These are phyloP conservation scores for Rhabdornis inornatus DNA, from an alignment of 2,113 vertebrate genomes.

Conservation along the genomic window DNA sequence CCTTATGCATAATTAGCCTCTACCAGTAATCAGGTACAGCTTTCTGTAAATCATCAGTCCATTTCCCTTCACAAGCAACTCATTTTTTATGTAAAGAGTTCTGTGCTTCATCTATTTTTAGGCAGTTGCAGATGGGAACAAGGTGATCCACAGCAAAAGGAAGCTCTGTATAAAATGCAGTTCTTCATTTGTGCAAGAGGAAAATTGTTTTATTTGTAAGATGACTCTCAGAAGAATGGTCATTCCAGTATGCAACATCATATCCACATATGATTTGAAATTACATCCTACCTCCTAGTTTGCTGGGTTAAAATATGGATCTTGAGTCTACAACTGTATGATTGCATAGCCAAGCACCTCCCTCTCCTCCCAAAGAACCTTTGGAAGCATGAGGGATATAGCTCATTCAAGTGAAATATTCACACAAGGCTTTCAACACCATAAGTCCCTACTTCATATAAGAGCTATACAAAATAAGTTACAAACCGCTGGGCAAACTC, in stretches of 20 bases:
- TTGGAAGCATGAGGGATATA: neutral
- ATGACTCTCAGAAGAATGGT: neutral
- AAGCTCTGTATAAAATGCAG: neutral
- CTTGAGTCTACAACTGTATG: neutral
- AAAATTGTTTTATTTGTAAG: neutral
- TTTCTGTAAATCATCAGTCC: neutral
- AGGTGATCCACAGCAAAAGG: neutral
- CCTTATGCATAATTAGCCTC: neutral
- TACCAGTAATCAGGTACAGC: neutral
- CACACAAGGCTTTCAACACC: neutral
- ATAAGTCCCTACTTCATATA: neutral
- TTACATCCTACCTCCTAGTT: neutral
- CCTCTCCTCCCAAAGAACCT: neutral
- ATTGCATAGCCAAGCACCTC: neutral
- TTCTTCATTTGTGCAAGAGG: neutral
- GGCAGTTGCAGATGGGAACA: neutral
- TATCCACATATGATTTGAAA: neutral
- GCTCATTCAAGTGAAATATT: neutral
- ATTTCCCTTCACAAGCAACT: neutral
- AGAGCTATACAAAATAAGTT: neutral
- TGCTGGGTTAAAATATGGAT: neutral
- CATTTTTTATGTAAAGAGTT: neutral
- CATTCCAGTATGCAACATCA: neutral
- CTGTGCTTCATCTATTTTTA: neutral
- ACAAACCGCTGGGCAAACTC: neutral